These are phyloP conservation scores for Cantharis flavilabris DNA, from an alignment of 2,888 invertebrate genomes.

Conservation along the genomic window DNA sequence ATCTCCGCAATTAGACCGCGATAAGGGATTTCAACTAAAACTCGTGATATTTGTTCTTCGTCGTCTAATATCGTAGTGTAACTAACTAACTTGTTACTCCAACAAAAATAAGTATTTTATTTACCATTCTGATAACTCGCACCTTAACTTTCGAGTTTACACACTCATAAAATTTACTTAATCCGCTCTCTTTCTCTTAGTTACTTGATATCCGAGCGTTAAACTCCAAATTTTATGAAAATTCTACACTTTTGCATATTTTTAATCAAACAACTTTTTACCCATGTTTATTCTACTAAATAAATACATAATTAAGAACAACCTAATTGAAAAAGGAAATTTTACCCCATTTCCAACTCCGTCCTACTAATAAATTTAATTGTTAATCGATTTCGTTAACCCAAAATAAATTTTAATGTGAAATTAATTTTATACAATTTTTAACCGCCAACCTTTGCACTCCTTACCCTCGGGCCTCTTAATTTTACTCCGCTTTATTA, in stretches of 20 bases:
- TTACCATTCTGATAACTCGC: conserved; percentile 10
- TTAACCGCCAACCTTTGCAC: not conserved
- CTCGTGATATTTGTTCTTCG: conserved; percentile 18
- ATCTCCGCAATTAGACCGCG: conserved; percentile 27
- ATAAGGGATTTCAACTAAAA: conserved; percentile 22
- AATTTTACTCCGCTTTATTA: too few relatives aligned
- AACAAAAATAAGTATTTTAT: conserved; percentile 10
- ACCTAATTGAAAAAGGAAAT: not conserved
- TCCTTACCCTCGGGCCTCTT: not conserved
- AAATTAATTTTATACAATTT: not conserved
- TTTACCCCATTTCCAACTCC: not conserved
- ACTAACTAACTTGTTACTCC: not conserved
- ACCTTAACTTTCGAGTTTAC: not conserved
- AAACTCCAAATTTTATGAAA: not conserved
- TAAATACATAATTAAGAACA: not conserved
- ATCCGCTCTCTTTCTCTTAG: not conserved
- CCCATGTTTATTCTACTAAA: not conserved
- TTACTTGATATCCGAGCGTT: not conserved
- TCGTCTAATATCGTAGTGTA: not conserved
- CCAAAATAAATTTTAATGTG: not conserved
- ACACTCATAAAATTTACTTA: not conserved
- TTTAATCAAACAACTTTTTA: not conserved
- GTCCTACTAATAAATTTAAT: not conserved
- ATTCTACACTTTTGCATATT: not conserved
- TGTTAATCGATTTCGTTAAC: not conserved